phyloP scores from a whole-genome alignment of 92 coral and sea anemone species.

The Metridium senile region DNA sequence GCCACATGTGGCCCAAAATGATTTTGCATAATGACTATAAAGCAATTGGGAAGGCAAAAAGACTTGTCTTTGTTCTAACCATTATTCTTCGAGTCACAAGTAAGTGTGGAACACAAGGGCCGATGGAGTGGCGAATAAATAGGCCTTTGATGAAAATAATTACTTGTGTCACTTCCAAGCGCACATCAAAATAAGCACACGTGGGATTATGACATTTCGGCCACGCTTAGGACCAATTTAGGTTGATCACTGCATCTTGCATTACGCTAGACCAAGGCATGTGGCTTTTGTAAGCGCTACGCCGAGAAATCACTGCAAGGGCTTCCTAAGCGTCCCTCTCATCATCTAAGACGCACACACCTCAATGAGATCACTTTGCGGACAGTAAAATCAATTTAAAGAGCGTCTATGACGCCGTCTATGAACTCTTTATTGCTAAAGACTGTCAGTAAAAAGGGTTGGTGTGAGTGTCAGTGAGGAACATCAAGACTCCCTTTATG shows the following conservation, averaged over 20 bases:
- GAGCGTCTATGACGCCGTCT: slow-evolving; percentile 12
- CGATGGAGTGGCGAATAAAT: slow-evolving; percentile 52
- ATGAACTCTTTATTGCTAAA: background rate
- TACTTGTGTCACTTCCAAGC: slow-evolving; percentile 51
- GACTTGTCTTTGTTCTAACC: slow-evolving; percentile 57
- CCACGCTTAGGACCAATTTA: slow-evolving; percentile 69
- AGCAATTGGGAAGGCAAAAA: slow-evolving; percentile 69
- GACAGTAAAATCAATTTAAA: background rate
- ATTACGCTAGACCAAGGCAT: slow-evolving; percentile 47
- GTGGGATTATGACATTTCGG: slow-evolving; percentile 67
- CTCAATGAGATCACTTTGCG: slow-evolving; percentile 10
- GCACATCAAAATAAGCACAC: slow-evolving; percentile 51
- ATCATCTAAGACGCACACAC: background rate
- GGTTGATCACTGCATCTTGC: slow-evolving; percentile 55
- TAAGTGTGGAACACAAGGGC: slow-evolving; percentile 68
- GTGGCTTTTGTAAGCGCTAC: slow-evolving; percentile 52
- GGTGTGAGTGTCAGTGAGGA: background rate
- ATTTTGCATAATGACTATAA: slow-evolving; percentile 84
- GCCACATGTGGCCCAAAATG: slow-evolving; percentile 84
- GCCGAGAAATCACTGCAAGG: slow-evolving; percentile 15
- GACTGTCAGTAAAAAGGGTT: background rate
- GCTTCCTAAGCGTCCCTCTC: slow-evolving; percentile 21
- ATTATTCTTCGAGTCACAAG: slow-evolving; percentile 59
- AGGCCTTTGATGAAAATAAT: slow-evolving; percentile 56
- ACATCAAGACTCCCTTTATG: background rate